Percentiles rank a stretch among this genome's conserved stretches.
Evolutionary conservation across 1,140 invertebrate genomes (phyloP).

Genomic region (Vanessa atalanta): DNA sequence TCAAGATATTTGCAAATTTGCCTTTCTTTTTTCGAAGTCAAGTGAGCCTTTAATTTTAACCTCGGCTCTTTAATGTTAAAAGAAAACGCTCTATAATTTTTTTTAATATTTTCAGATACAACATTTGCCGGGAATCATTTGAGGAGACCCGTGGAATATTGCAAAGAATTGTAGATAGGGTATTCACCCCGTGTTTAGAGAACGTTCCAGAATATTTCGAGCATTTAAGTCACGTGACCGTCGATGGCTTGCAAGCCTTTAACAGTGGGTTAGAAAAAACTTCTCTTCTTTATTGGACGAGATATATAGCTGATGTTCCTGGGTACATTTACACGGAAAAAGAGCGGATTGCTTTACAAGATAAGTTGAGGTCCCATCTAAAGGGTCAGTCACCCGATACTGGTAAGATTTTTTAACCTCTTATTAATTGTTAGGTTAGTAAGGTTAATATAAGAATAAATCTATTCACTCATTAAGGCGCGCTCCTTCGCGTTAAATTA

Average conservation of each 20-base stretch:
- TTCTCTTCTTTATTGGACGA: slow-evolving; percentile 45
- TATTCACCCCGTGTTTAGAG: slow-evolving; percentile 57
- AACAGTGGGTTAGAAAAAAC: slow-evolving; percentile 40
- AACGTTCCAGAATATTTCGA: slow-evolving; percentile 69
- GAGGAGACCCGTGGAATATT: slow-evolving; percentile 67
- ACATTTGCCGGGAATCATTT: slow-evolving; percentile 73
- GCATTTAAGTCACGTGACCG: slow-evolving; percentile 58
- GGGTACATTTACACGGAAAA: slow-evolving; percentile 52
- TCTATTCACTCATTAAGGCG: too few relatives aligned
- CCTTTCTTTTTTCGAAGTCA: too few relatives aligned
- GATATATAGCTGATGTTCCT: slow-evolving; percentile 49
- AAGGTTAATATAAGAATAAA: too few relatives aligned
- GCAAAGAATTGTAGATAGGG: slow-evolving; percentile 50
- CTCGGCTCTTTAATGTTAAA: too few relatives aligned
- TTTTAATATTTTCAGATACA: slow-evolving; percentile 68
- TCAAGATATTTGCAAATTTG: too few relatives aligned
- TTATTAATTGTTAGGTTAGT: too few relatives aligned
- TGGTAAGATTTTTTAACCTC: slow-evolving; percentile 5
- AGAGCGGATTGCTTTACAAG: slow-evolving; percentile 24
- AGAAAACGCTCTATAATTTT: neutral
- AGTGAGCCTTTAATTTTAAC: too few relatives aligned
- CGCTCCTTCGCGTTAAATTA: too few relatives aligned
- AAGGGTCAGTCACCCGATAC: slow-evolving; percentile 12
- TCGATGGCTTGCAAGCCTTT: slow-evolving; percentile 60
- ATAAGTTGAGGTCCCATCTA: slow-evolving; percentile 18